Conservation (phyloP, 2,888 invertebrate genomes). For the Agrotis segetum region DNA sequence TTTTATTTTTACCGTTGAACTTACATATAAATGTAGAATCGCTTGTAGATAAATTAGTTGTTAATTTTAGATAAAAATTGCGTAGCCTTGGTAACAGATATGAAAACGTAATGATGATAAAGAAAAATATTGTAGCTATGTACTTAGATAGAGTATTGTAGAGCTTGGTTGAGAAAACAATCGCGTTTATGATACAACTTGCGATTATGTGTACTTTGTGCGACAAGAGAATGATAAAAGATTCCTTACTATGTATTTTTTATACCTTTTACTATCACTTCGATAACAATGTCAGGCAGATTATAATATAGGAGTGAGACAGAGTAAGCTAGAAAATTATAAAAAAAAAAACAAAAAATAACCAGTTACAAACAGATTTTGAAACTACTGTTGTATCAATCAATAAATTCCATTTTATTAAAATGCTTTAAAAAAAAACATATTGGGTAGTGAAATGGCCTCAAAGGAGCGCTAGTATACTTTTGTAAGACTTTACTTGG, state of each 20-base stretch:
- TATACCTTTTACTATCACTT: neutral
- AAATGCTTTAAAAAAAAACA: too few relatives aligned
- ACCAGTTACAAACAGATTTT: too few relatives aligned
- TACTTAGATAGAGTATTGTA: too few relatives aligned
- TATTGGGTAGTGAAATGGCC: too few relatives aligned
- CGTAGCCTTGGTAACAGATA: slow-evolving; percentile 43
- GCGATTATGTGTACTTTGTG: slow-evolving; percentile 9
- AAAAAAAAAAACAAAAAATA: too few relatives aligned
- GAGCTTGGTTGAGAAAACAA: neutral
- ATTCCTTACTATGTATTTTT: too few relatives aligned
- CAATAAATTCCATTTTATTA: neutral
- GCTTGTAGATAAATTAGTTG: slow-evolving; percentile 15
- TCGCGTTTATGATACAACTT: neutral
- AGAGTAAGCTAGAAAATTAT: too few relatives aligned
- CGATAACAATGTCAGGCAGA: neutral
- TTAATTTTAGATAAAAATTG: slow-evolving; percentile 40
- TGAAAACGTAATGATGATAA: slow-evolving; percentile 5
- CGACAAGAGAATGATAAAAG: neutral
- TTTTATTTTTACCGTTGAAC: slow-evolving; percentile 11
- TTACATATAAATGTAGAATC: neutral
- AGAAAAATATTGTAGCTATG: slow-evolving; percentile 2
- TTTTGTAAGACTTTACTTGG: too few relatives aligned
- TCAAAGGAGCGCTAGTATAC: too few relatives aligned
- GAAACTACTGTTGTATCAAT: neutral
- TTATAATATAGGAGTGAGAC: too few relatives aligned